phyloP scores from a whole-genome alignment of 92 coral and sea anemone genomes.

The Porites lobata region DNA sequence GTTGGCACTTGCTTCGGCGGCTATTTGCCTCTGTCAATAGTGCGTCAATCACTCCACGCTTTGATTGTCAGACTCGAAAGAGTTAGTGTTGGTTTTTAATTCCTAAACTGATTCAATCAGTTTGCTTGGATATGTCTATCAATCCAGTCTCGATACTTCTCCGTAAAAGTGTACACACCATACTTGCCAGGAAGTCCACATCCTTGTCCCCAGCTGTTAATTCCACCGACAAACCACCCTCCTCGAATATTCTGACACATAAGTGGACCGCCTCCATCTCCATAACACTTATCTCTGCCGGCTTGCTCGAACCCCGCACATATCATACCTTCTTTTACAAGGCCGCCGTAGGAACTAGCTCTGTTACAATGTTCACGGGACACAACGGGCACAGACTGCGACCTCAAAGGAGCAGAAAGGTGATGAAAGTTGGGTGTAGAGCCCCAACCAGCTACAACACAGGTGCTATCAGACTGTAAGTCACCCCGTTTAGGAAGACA shows the following conservation, averaged over 20 bases:
- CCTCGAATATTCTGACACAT: slow-evolving; percentile 73
- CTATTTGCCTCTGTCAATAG: too few species aligned
- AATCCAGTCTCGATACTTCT: slow-evolving; percentile 84
- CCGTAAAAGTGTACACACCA: slow-evolving; percentile 83
- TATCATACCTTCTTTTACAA: slow-evolving; percentile 79
- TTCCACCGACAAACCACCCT: slow-evolving; percentile 85
- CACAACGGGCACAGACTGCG: slow-evolving; percentile 73
- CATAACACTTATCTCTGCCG: slow-evolving; percentile 80
- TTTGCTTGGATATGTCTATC: slow-evolving; percentile 47
- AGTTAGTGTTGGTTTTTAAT: too few species aligned
- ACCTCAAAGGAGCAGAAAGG: slow-evolving; percentile 62
- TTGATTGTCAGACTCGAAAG: too few species aligned
- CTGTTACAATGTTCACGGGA: slow-evolving; percentile 73
- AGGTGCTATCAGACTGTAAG: slow-evolving; percentile 64
- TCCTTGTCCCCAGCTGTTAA: slow-evolving; percentile 93
- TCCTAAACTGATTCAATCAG: background rate
- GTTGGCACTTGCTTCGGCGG: too few species aligned
- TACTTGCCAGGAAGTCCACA: slow-evolving; percentile 87
- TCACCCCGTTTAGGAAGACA: slow-evolving; percentile 69
- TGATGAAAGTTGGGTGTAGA: slow-evolving; percentile 35
- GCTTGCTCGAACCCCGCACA: slow-evolving; percentile 81
- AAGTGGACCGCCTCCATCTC: slow-evolving; percentile 92
- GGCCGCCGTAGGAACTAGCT: slow-evolving; percentile 59
- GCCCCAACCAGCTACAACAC: slow-evolving; percentile 92
- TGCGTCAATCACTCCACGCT: too few species aligned